Percentiles rank a stretch among this genome's conserved stretches.
Conservation (phyloP, 2,888 invertebrate species). For the Octonoba sinensis region DNA sequence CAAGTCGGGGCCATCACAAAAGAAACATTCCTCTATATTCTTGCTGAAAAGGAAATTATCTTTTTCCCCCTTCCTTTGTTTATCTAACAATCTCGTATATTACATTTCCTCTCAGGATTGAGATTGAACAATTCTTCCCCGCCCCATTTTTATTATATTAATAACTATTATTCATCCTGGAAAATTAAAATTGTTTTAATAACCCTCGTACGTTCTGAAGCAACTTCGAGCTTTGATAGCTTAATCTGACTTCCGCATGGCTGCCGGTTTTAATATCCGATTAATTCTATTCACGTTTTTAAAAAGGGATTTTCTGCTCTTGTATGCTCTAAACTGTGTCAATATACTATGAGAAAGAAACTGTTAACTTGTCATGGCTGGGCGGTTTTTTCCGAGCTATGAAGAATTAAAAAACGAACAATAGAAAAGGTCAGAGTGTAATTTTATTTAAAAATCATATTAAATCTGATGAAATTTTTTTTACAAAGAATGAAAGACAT, state of each 20-base stretch:
- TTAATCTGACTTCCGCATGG: slow-evolving; percentile 30
- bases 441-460: no score
- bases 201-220: slow-evolving; percentile 12
- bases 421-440: no score
- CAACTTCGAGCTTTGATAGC: neutral
- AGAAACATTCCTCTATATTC: slow-evolving; percentile 37
- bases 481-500: no score
- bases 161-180: slow-evolving; percentile 24
- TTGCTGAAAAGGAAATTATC: slow-evolving; percentile 44
- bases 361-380: no score
- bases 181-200: slow-evolving; percentile 55
- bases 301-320: no score
- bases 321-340: no score
- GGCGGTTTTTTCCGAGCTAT: no score
- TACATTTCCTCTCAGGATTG: slow-evolving; percentile 15
- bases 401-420: no score
- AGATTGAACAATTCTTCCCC: slow-evolving; percentile 24
- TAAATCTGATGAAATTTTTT: no score
- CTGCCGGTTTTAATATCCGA: slow-evolving; percentile 44
- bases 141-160: slow-evolving; percentile 10
- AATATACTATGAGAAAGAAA: no score
- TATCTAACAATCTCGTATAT: slow-evolving; percentile 29
- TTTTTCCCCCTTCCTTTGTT: slow-evolving; percentile 29
- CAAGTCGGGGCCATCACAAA: slow-evolving; percentile 32
- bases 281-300: slow-evolving; percentile 10